Conservation (phyloP, 2,113 vertebrate species). For the Cercopithecus mona region DNA sequence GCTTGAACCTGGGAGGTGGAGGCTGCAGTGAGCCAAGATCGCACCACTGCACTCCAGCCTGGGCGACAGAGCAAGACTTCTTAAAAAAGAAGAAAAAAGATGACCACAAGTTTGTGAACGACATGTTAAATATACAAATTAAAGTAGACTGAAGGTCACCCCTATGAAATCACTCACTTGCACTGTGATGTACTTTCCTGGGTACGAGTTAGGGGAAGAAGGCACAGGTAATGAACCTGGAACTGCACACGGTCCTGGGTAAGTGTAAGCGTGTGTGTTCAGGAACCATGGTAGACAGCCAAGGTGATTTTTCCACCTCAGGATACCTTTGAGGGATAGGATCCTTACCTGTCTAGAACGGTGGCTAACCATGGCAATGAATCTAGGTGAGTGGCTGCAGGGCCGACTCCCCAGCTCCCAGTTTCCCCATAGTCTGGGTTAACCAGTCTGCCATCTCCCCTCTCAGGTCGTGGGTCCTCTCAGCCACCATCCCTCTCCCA, state of each 20-base stretch:
- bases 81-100: too few relatives aligned
- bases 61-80: too few relatives aligned
- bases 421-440: neutral
- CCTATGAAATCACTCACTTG: neutral
- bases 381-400: neutral
- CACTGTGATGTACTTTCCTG: neutral
- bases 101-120: neutral
- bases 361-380: neutral
- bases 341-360: neutral
- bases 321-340: neutral
- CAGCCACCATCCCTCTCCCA: neutral
- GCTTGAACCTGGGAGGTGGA: too few relatives aligned
- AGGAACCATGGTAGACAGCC: neutral
- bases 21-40: too few relatives aligned
- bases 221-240: neutral
- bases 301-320: neutral
- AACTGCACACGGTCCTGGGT: neutral
- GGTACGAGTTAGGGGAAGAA: neutral
- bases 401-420: neutral
- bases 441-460: neutral
- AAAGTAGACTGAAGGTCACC: neutral
- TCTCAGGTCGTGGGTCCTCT: neutral
- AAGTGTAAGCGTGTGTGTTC: neutral
- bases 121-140: neutral
- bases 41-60: too few relatives aligned